These are phyloP conservation scores for Macrocentrus cingulum DNA, from an alignment of 1,140 invertebrate genomes.

Conservation along the genomic window DNA sequence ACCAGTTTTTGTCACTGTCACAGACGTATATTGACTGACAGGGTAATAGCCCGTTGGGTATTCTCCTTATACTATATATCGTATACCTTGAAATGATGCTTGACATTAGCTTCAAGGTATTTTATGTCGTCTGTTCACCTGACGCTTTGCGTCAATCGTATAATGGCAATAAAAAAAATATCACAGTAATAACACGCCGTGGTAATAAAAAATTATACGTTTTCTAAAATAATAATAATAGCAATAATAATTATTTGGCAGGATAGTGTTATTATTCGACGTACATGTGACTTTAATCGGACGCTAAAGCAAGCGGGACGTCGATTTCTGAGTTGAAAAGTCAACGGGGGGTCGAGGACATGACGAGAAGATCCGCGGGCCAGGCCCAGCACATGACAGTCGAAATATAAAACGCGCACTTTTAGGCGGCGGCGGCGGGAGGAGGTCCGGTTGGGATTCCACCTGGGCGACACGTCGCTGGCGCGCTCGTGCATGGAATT, in stretches of 20 bases:
- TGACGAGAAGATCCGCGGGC: constrained; percentile 13
- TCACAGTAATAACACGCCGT: background rate
- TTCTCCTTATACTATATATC: background rate
- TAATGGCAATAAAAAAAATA: background rate
- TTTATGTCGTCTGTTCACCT: background rate
- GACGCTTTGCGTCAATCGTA: background rate
- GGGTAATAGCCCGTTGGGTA: constrained; percentile 23
- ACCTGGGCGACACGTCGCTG: constrained; percentile 9
- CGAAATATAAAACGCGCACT: background rate
- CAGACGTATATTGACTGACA: constrained; percentile 17
- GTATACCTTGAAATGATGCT: constrained; percentile 12
- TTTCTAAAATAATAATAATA: constrained; percentile 5
- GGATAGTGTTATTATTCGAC: constrained; percentile 24
- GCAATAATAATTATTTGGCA: too few relatives aligned
- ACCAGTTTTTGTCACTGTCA: background rate
- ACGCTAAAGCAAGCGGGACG: constrained; percentile 20
- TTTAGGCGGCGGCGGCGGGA: background rate
- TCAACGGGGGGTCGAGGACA: constrained; percentile 27
- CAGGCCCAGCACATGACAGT: too few relatives aligned
- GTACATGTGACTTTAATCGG: constrained; percentile 6
- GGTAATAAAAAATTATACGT: constrained; percentile 4
- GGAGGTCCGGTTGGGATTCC: constrained; percentile 1
- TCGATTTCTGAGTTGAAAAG: constrained; percentile 1
- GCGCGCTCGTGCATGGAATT: constrained; percentile 16
- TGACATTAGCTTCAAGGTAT: constrained; percentile 6